Evolutionary conservation across 2,113 vertebrate genomes (phyloP), one percentile per base, ranked within the genome.

Genomic region (Percopsis transmontana): DNA sequence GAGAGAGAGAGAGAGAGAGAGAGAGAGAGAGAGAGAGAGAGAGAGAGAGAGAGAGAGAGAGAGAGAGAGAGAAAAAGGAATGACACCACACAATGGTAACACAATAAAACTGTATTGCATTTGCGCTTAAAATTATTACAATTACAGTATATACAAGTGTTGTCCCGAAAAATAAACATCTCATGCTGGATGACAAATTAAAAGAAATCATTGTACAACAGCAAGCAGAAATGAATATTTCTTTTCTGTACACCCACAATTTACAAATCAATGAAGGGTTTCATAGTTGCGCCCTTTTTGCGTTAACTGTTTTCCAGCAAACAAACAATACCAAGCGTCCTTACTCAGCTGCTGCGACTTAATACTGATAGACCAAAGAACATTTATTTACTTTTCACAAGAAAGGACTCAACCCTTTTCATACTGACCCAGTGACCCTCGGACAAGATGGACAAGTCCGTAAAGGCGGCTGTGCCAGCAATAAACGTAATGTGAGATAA

Each of bases 91-190:
- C 92, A 88, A 91, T 85, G 78, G 92, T 94, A 96, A 98, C 95
- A 97, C 96, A 97, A 96, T 97, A 97, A 96, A 98, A 97, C 94
- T 98, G 95, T 99, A 98, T 98, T 96, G 95, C 96, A 95, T 97
- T 98, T 98, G 96, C 97, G 95, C 94, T 95, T 97, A 93, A 94
- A 94, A 94, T 90, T 95, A 94, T 96, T 95, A 96, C 96, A 96
- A 92, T 89, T 97, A 95, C 94, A 91, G 89, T 98, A 97, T 98
- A 87, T 98, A 98, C 96, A 98, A 91, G 91, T 86, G 78, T 87
- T 82, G 93, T 94, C 93, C 95, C 90, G 94, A 74, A 96, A 93
- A 98, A 96, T 95, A 96, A 97, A 94, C 94, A 95, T 97, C 93
- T 98, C 96, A 98, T 97, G 96, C 95, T 94, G 90, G 92, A 88